phyloP scores from a whole-genome alignment of 2,888 invertebrate genomes.

The Tortrix viridana region DNA sequence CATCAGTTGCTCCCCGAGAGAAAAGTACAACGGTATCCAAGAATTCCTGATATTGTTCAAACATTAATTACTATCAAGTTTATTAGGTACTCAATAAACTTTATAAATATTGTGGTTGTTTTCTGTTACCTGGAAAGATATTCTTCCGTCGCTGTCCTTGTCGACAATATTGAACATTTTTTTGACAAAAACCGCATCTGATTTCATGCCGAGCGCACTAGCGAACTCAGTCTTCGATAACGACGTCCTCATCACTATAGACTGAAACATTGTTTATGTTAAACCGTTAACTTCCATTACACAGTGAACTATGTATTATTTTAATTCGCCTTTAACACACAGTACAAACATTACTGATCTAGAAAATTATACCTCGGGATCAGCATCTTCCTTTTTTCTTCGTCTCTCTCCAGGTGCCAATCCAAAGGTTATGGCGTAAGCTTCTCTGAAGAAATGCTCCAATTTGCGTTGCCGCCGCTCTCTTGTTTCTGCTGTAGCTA shows the following conservation, averaged over 20 bases:
- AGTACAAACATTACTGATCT: not conserved
- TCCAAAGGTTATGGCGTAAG: conserved; percentile 96
- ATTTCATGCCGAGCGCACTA: conserved; percentile 96
- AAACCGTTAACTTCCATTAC: too few species aligned
- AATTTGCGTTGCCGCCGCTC: conserved; percentile 95
- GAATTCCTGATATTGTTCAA: conserved; percentile 88
- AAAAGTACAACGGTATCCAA: conserved; percentile 96
- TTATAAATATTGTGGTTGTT: not conserved
- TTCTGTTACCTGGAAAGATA: conserved; percentile 91
- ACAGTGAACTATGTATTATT: too few species aligned
- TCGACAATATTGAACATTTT: conserved; percentile 99
- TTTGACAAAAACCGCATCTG: conserved; percentile 96
- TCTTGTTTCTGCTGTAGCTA: conserved; percentile 96
- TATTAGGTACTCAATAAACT: too few species aligned
- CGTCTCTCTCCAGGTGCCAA: conserved; percentile 93
- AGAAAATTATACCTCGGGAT: conserved; percentile 87
- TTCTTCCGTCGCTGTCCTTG: conserved; percentile 95
- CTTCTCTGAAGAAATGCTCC: conserved; percentile 98
- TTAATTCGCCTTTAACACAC: too few species aligned
- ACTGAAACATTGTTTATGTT: conserved; percentile 55
- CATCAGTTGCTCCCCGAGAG: conserved; percentile 96
- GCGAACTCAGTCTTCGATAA: conserved; percentile 97
- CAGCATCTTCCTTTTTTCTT: conserved; percentile 88
- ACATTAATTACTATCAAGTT: not conserved
- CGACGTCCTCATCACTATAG: conserved; percentile 96